Base-by-base conservation (phyloP, 1,140 invertebrate species). In the Diplogasteroides magnus region DNA sequence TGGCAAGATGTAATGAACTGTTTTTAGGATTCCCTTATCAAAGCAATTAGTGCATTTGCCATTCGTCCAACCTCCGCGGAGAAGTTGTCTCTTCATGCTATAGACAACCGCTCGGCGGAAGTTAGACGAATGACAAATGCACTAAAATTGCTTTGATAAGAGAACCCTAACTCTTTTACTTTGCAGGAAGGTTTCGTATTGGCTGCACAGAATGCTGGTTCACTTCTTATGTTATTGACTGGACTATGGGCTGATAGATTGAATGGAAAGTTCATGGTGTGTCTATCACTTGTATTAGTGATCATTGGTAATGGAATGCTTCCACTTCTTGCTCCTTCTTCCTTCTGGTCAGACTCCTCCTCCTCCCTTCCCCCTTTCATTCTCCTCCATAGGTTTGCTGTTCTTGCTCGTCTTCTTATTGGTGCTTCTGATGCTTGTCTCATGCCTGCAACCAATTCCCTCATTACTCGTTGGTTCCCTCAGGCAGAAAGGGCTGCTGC, bases 181-280 rank as follows among this genome's bases (percentile, higher is more conserved):
- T 60, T 79, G 31, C 59, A 81, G 72, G 79, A 80, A 74, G 79
- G 79, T 1, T 70, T 82, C 48, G 78, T 81, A 6, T 31, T 81
- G 55, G 79, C 79, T 3, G 79, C 79, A 25, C 80, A 82, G 72
- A 81, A 81, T 72, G 81, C 79, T 2, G 79, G 79, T 23, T 76
- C 77, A 15, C 69, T 81, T 27, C 48, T 81, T 15, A 81, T 81
- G 72, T 60, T 81, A n/a, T 57, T 79, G 13, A 82, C 80, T 2
- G 79, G 79, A 58, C 61, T 77, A 59, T 80, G 76, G 66, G 78
- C 78, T 23, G 78, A 80, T 29, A 60, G 81, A 23, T 56, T 81
- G 11, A 82, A 83, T 62, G 79, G 79, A 31, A 82, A 81, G 66
- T 77, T 71, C 63, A 81, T 81, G 79, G 81, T 81, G 0, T 73